Evolutionary conservation across 2,797 vertebrate genomes (phyloP).

Genomic region (Sorex maritimensis): DNA sequence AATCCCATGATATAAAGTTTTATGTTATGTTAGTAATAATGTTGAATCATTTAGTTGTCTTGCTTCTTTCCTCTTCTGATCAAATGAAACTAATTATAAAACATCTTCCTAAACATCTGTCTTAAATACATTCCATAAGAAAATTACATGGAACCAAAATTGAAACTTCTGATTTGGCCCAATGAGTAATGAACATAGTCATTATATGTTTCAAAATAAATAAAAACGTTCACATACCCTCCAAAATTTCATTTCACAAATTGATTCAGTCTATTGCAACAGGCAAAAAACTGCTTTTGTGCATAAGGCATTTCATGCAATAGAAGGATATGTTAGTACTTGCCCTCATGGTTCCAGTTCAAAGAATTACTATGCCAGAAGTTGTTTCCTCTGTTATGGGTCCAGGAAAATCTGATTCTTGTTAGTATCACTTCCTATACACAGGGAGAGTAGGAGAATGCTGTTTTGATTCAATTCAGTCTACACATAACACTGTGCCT

Average conservation of each 20-base stretch:
- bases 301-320: constrained; percentile 45
- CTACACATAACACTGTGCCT: constrained; percentile 64
- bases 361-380: constrained; percentile 80
- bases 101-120: constrained; percentile 39
- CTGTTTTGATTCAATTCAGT: constrained; percentile 78
- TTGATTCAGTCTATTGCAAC: constrained; percentile 75
- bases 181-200: constrained; percentile 81
- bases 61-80: constrained; percentile 56
- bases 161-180: constrained; percentile 61
- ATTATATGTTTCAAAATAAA: constrained; percentile 71
- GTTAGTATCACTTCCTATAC: constrained; percentile 80
- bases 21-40: constrained; percentile 17
- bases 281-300: constrained; percentile 10
- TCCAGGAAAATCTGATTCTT: constrained; percentile 84
- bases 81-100: constrained; percentile 69
- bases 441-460: constrained; percentile 59
- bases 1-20: neutral
- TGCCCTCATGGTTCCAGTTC: constrained; percentile 77
- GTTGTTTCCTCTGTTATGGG: constrained; percentile 76
- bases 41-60: constrained; percentile 24
- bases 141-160: constrained; percentile 63
- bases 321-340: constrained; percentile 55
- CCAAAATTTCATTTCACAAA: constrained; percentile 58
- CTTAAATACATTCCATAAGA: constrained; percentile 67
- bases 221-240: constrained; percentile 74